A percentile compares a stretch with the other conserved stretches of the same genome.
Conservation (phyloP, 2,113 vertebrate genomes). For the Takifugu bimaculatus region DNA sequence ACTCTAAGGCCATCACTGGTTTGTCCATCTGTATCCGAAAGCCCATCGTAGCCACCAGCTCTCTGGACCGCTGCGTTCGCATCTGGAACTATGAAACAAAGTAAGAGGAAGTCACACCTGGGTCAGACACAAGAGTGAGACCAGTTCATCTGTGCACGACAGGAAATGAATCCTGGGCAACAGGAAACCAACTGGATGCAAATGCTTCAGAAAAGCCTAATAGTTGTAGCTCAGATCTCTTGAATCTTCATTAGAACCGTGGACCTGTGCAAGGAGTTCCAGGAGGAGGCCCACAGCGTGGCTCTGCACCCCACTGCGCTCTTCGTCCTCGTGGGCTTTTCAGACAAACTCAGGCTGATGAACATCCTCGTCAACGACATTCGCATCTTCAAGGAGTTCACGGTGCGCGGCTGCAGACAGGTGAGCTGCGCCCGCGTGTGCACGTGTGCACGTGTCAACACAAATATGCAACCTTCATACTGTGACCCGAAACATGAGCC, state of each 20-base stretch:
- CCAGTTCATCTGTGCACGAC: not conserved
- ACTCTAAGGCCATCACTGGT: slow-evolving; percentile 84
- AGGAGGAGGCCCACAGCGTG: slow-evolving; percentile 83
- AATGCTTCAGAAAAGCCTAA: not conserved
- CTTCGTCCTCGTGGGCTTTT: slow-evolving; percentile 87
- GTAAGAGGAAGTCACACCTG: slow-evolving; percentile 66
- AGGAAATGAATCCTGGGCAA: not conserved
- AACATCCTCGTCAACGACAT: slow-evolving; percentile 89
- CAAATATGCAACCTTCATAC: no score
- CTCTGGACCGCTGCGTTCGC: slow-evolving; percentile 86
- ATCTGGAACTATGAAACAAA: slow-evolving; percentile 94
- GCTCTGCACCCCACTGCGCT: slow-evolving; percentile 90
- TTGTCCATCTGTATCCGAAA: slow-evolving; percentile 86
- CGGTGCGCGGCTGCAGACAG: slow-evolving; percentile 85
- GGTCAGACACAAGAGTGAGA: not conserved
- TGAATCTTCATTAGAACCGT: slow-evolving; percentile 70
- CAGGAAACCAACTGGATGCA: no score
- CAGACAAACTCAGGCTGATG: slow-evolving; percentile 88
- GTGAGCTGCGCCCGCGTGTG: slow-evolving; percentile 60
- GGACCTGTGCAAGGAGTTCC: slow-evolving; percentile 87
- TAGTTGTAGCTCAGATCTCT: not conserved
- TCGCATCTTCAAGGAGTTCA: slow-evolving; percentile 83
- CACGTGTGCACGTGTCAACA: no score
- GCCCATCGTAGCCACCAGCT: slow-evolving; percentile 88
- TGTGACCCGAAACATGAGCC: no score